These are phyloP conservation scores for Corythornis vintsioides DNA, from an alignment of 2,113 vertebrate genomes.

Conservation along the genomic window DNA sequence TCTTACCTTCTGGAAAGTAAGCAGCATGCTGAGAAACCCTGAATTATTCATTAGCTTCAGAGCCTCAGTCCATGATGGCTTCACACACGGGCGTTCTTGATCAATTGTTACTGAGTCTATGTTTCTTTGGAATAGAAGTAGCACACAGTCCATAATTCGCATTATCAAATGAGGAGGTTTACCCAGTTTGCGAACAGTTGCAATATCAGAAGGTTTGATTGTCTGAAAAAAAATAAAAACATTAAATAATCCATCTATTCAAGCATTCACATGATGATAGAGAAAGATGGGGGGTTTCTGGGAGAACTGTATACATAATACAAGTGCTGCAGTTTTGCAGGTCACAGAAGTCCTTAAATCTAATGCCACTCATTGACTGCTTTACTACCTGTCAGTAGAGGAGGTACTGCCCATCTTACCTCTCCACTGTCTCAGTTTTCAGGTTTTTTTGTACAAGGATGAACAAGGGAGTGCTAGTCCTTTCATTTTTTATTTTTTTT, in stretches of 20 bases:
- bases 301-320: not conserved
- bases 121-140: constrained; percentile 85
- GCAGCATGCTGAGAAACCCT: constrained; percentile 80
- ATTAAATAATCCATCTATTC: not conserved
- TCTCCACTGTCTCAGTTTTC: not conserved
- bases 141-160: constrained; percentile 87
- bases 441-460: not conserved
- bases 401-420: not conserved
- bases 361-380: not conserved
- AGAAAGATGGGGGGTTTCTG: not conserved
- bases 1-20: constrained; percentile 83
- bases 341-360: not conserved
- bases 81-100: constrained; percentile 73
- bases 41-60: constrained; percentile 87
- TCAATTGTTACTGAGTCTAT: constrained; percentile 77
- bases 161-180: constrained; percentile 89
- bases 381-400: not conserved
- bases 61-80: constrained; percentile 83
- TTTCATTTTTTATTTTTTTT: not conserved
- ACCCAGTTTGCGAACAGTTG: constrained; percentile 85
- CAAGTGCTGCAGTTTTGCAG: not conserved
- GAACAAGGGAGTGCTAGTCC: not conserved
- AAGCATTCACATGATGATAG: not conserved
- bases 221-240: constrained; percentile 74
- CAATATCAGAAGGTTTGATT: constrained; percentile 85